A percentile compares a stretch with the other conserved stretches of the same genome.
Evolutionary conservation across 1,140 invertebrate genomes (phyloP).

Genomic region (Drosophila orena): DNA sequence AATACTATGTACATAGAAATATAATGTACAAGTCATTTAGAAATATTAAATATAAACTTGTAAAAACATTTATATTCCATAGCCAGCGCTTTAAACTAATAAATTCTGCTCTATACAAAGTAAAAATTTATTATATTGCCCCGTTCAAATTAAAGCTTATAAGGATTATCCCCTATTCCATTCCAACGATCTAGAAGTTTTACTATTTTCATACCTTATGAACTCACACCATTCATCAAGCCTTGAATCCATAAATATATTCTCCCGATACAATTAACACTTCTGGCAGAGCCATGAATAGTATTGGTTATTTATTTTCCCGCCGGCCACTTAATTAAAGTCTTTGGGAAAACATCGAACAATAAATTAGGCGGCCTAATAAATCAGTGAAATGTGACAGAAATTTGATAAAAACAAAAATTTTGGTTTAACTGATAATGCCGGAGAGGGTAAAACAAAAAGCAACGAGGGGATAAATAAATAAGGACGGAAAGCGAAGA

Average conservation of each 20-base stretch:
- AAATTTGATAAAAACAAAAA: conserved; percentile 76
- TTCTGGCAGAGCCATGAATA: conserved; percentile 28
- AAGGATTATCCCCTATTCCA: background rate
- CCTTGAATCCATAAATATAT: conserved; percentile 24
- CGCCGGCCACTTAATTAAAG: conserved; percentile 53
- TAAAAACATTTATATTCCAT: too few species aligned
- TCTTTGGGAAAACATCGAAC: conserved; percentile 37
- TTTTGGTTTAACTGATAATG: conserved; percentile 66
- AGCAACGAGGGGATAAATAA: conserved; percentile 17
- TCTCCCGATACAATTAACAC: conserved; percentile 36
- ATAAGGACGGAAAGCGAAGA: conserved; percentile 35
- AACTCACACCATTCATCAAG: conserved; percentile 8
- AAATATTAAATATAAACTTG: too few species aligned
- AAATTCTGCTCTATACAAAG: too few species aligned
- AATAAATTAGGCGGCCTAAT: conserved; percentile 47
- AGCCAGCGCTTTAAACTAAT: too few species aligned
- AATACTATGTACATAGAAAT: too few species aligned
- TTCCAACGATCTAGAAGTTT: background rate
- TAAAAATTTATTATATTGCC: background rate
- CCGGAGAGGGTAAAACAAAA: conserved; percentile 16
- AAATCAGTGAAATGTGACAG: conserved; percentile 76
- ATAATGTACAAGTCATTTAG: too few species aligned
- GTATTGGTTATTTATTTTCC: conserved; percentile 36
- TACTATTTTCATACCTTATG: background rate
- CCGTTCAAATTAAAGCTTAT: too few species aligned